Conservation (phyloP, 2,888 invertebrate genomes). For the Cistogaster globosa region DNA sequence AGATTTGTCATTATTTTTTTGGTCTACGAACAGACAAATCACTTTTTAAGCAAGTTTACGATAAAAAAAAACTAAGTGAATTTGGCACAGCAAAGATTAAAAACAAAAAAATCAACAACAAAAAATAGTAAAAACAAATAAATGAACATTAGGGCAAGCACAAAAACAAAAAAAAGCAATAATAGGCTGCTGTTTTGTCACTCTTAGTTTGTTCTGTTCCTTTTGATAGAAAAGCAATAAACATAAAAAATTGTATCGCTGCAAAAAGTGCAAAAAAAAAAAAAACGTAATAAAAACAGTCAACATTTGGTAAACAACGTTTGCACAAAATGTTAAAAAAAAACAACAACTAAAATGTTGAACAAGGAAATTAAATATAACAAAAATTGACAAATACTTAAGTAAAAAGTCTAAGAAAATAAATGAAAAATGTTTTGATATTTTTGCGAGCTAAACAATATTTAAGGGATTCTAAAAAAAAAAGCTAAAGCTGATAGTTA, state of each 20-base stretch:
- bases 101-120: constrained; percentile 46
- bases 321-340: constrained; percentile 19
- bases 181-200: constrained; percentile 41
- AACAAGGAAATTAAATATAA: constrained; percentile 71
- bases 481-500: constrained; percentile 51
- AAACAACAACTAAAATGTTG: constrained; percentile 19
- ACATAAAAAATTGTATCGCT: constrained; percentile 30
- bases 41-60: not conserved
- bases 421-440: constrained; percentile 28
- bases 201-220: constrained; percentile 11
- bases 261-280: constrained; percentile 17
- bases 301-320: constrained; percentile 65
- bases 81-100: constrained; percentile 13
- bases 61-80: constrained; percentile 21
- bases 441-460: constrained; percentile 64
- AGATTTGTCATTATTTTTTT: constrained; percentile 22
- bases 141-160: constrained; percentile 53
- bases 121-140: constrained; percentile 48
- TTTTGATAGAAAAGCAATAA: constrained; percentile 56
- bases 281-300: constrained; percentile 55
- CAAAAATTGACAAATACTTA: constrained; percentile 68
- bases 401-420: constrained; percentile 35
- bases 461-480: constrained; percentile 61
- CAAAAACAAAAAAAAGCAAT: constrained; percentile 23
- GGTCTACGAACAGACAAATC: constrained; percentile 26